phyloP scores from a whole-genome alignment of 2,888 invertebrate genomes.

The Tetragnatha montana region DNA sequence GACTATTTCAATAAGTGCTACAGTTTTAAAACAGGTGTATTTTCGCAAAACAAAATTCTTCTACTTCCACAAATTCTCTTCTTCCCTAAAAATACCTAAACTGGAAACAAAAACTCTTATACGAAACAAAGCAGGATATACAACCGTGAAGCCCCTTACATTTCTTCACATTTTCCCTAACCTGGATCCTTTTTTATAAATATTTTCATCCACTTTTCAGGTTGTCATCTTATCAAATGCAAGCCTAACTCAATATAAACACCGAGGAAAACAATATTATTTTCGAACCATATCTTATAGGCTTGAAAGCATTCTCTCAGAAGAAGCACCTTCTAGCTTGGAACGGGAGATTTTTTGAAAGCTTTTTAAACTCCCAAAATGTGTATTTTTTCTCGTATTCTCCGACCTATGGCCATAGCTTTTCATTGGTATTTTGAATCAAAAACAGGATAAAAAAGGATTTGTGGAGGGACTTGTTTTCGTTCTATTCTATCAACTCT shows the following conservation, averaged over 20 bases:
- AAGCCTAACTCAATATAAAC: slow-evolving; percentile 1
- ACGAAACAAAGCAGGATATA: not conserved
- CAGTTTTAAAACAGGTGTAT: not conserved
- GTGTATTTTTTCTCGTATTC: not conserved
- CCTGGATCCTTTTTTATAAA: not conserved
- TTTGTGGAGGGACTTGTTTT: slow-evolving; percentile 9
- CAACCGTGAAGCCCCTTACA: not conserved
- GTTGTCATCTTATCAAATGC: slow-evolving; percentile 1
- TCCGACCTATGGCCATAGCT: not conserved
- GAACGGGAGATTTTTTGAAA: not conserved
- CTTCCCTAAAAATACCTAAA: not conserved
- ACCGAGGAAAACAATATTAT: not conserved
- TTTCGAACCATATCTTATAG: not conserved
- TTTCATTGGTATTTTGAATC: not conserved
- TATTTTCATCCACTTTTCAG: slow-evolving; percentile 1
- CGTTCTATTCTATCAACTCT: not conserved
- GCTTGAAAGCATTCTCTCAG: not conserved
- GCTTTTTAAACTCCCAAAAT: not conserved
- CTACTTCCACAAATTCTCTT: not conserved
- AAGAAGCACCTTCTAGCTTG: not conserved
- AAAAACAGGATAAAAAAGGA: not conserved
- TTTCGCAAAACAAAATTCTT: not conserved
- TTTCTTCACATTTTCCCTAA: not conserved
- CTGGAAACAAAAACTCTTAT: not conserved
- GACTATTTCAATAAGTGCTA: not conserved